phyloP scores from a whole-genome alignment of 2,113 vertebrate species.

The Lasiurus cinereus region DNA sequence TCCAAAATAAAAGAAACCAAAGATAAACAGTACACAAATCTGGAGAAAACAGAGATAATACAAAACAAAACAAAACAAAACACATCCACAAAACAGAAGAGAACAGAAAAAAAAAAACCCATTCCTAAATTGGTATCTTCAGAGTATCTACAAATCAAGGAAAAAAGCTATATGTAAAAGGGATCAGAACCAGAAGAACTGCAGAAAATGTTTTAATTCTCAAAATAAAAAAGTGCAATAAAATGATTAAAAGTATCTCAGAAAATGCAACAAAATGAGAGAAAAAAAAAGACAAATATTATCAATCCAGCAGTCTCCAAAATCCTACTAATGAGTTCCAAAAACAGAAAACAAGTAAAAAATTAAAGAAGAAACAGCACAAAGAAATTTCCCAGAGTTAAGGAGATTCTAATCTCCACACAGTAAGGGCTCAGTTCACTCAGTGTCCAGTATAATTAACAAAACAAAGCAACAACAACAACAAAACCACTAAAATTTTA shows the following conservation, averaged over 20 bases:
- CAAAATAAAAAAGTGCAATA: constrained; percentile 38
- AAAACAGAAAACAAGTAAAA: constrained; percentile 18
- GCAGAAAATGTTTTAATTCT: not conserved
- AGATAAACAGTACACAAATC: not conserved
- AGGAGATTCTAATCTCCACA: not conserved
- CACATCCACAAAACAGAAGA: not conserved
- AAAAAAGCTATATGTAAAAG: constrained; percentile 34
- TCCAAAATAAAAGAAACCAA: constrained; percentile 53
- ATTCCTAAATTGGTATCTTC: not conserved
- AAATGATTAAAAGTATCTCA: constrained; percentile 49
- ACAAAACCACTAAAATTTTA: constrained; percentile 35
- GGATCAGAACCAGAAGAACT: constrained; percentile 12
- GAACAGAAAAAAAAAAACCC: not conserved
- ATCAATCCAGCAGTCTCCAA: not conserved
- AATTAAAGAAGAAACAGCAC: constrained; percentile 31
- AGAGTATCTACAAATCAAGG: not conserved
- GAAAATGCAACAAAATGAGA: constrained; percentile 37
- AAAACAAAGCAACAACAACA: not conserved
- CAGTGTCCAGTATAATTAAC: not conserved
- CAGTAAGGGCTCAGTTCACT: not conserved
- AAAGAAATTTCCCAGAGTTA: constrained; percentile 29
- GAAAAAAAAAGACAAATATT: constrained; percentile 8
- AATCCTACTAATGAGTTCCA: constrained; percentile 17
- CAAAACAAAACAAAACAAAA: not conserved
- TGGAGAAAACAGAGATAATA: constrained; percentile 21